Conservation (phyloP, 1,140 invertebrate species). For the Anoplolepis gracilipes region DNA sequence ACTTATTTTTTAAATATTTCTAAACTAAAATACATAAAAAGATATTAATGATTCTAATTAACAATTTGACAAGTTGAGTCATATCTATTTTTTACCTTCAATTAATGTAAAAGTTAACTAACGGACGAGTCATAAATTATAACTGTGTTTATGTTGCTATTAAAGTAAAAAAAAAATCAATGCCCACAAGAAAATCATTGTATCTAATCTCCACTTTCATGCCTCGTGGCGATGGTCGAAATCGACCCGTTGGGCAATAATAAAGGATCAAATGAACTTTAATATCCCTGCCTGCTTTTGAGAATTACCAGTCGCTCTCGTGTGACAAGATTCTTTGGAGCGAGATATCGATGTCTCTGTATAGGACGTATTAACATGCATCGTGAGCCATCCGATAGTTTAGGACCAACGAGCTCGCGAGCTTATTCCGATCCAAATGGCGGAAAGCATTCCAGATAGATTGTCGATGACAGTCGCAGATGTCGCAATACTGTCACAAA, state of each 20-base stretch:
- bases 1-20: background rate
- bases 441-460: slow-evolving; percentile 40
- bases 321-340: background rate
- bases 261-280: background rate
- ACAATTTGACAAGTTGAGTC: background rate
- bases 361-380: slow-evolving; percentile 8
- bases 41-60: background rate
- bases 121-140: background rate
- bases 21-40: background rate
- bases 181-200: slow-evolving; percentile 2
- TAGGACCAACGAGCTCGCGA: background rate
- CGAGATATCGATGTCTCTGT: background rate
- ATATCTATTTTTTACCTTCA: too few species aligned
- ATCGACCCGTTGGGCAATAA: background rate
- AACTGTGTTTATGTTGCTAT: background rate
- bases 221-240: background rate
- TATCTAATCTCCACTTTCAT: background rate
- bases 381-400: background rate
- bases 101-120: background rate
- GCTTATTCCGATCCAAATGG: slow-evolving; percentile 40
- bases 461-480: slow-evolving; percentile 47
- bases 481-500: background rate
- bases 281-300: background rate
- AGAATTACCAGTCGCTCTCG: slow-evolving; percentile 27
- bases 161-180: background rate